Percentiles rank a stretch among this genome's conserved stretches.
Conservation (phyloP, 2,113 vertebrate species). For the Halcyon senegalensis region DNA sequence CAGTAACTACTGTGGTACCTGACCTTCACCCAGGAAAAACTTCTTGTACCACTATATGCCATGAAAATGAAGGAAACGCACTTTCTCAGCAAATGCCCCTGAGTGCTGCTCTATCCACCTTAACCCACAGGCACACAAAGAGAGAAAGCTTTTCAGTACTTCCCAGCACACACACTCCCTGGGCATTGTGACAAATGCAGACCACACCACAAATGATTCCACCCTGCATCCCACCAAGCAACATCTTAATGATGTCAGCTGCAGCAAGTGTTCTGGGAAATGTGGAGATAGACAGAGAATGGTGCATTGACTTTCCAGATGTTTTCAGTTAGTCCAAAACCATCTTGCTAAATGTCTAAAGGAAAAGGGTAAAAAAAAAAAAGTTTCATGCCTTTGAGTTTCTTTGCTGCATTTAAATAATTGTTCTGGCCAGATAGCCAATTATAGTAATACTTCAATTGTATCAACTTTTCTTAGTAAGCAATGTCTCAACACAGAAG, state of each 20-base stretch:
- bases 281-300: background rate
- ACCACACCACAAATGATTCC: accelerated
- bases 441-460: background rate
- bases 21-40: background rate
- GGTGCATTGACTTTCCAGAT: background rate
- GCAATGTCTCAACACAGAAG: background rate
- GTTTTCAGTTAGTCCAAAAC: background rate
- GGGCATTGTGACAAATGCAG: accelerated
- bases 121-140: background rate
- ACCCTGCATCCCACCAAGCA: accelerated
- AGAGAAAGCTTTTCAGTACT: background rate
- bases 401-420: background rate
- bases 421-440: background rate
- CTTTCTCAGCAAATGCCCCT: background rate
- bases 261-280: background rate
- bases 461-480: background rate
- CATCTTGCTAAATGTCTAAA: background rate
- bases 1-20: background rate
- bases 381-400: background rate
- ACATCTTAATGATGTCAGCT: background rate
- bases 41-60: background rate
- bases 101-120: background rate
- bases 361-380: too few species aligned
- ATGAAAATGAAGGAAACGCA: background rate
- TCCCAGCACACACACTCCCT: background rate